A percentile compares a stretch with the other conserved stretches of the same genome.
Evolutionary conservation across 2,113 vertebrate genomes (phyloP).

Genomic region (Picathartes gymnocephalus): DNA sequence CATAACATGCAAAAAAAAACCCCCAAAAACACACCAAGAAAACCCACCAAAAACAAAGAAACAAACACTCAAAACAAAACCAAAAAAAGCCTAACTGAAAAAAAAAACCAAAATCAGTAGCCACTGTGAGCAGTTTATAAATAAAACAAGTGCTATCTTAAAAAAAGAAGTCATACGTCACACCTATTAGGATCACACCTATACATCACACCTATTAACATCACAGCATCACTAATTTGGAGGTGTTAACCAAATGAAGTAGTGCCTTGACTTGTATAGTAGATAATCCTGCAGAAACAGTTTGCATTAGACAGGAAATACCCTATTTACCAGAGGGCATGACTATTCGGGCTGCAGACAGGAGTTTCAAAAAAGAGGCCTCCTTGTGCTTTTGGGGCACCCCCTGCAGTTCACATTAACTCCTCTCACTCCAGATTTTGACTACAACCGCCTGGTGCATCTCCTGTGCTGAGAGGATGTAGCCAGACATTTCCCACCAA

Average conservation of each 20-base stretch:
- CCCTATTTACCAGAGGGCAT: background rate
- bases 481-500: background rate
- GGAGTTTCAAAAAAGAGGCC: background rate
- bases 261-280: background rate
- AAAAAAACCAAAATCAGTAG: background rate
- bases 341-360: background rate
- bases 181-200: too few relatives aligned
- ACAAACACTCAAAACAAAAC: background rate
- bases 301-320: background rate
- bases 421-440: background rate
- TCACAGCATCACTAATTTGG: background rate
- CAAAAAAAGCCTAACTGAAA: background rate
- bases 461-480: background rate
- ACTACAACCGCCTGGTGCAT: background rate
- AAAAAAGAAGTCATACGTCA: background rate
- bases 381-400: background rate
- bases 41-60: background rate
- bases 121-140: background rate
- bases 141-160: background rate
- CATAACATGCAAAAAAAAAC: background rate
- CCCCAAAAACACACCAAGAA: background rate
- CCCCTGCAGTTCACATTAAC: background rate
- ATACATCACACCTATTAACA: too few relatives aligned
- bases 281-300: background rate
- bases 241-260: background rate